Percentiles rank a stretch among this genome's conserved stretches.
Conservation (phyloP, 1,140 invertebrate species). For the Acarapis woodi region DNA sequence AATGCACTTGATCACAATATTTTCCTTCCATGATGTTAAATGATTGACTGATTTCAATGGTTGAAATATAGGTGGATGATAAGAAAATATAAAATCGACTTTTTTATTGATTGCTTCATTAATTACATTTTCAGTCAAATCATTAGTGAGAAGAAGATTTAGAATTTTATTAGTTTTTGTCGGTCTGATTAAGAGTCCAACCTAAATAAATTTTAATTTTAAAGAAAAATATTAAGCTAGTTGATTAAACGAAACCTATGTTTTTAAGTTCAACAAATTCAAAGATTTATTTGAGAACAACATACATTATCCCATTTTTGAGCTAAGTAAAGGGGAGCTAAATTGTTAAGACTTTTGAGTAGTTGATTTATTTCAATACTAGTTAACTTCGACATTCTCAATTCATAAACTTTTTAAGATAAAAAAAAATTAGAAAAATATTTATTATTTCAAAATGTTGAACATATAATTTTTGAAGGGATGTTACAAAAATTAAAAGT, state of each 20-base stretch:
- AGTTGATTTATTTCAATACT: too few species aligned
- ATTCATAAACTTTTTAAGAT: too few species aligned
- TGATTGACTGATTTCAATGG: conserved; percentile 48
- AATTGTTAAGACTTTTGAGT: conserved; percentile 35
- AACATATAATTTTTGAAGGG: too few species aligned
- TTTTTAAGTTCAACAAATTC: too few species aligned
- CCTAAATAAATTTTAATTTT: too few species aligned
- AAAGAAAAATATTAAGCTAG: too few species aligned
- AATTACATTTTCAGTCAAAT: conserved; percentile 62
- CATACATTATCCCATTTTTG: conserved; percentile 87
- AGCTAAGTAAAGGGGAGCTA: conserved; percentile 37
- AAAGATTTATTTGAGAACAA: too few species aligned
- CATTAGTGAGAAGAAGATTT: conserved; percentile 65
- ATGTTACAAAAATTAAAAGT: too few species aligned
- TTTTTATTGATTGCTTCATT: conserved; percentile 39
- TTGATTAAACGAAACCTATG: too few species aligned
- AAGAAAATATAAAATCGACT: conserved; percentile 56
- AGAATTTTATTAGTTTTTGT: conserved; percentile 17
- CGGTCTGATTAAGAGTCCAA: conserved; percentile 62
- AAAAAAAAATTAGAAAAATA: too few species aligned
- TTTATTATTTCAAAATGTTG: too few species aligned
- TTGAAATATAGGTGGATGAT: conserved; percentile 78
- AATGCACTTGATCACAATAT: conserved; percentile 26
- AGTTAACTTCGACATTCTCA: too few species aligned
- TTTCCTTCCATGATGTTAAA: conserved; percentile 47